Evolutionary conservation across 2,797 vertebrate species (phyloP).

Genomic region (Clarias laeviceps): DNA sequence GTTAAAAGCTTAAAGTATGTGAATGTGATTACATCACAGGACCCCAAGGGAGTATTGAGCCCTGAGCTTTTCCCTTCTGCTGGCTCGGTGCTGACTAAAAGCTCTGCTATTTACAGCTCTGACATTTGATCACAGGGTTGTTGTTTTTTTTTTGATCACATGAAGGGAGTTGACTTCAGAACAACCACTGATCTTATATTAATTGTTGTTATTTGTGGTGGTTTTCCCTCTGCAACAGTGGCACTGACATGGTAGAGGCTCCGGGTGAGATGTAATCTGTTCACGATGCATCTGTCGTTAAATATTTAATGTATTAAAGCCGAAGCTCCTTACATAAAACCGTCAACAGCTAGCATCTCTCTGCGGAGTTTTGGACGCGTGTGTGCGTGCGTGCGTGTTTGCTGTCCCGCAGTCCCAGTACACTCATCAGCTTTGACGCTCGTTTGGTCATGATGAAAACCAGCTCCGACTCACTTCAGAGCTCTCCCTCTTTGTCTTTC

Average conservation of each 20-base stretch:
- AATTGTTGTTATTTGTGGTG: too few relatives aligned
- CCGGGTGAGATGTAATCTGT: neutral
- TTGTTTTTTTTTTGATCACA: neutral
- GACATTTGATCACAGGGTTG: neutral
- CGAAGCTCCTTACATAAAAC: neutral
- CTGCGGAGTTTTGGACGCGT: neutral
- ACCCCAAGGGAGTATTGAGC: neutral
- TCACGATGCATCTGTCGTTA: neutral
- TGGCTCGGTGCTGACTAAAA: neutral
- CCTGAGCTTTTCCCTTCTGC: neutral
- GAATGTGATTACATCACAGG: neutral
- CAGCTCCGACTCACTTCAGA: constrained; percentile 23
- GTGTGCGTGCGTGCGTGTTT: neutral
- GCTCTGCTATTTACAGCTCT: neutral
- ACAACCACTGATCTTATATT: neutral
- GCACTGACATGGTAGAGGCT: neutral
- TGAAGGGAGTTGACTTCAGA: neutral
- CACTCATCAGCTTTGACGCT: constrained; percentile 16
- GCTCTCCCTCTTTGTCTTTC: constrained; percentile 20
- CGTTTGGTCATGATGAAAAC: constrained; percentile 37
- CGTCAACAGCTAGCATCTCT: neutral
- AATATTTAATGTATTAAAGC: neutral
- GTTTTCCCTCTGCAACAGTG: neutral
- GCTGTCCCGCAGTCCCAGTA: constrained; percentile 12
- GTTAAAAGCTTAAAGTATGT: neutral